phyloP scores from a whole-genome alignment of 2,113 vertebrate species.

The Caranx ignobilis region DNA sequence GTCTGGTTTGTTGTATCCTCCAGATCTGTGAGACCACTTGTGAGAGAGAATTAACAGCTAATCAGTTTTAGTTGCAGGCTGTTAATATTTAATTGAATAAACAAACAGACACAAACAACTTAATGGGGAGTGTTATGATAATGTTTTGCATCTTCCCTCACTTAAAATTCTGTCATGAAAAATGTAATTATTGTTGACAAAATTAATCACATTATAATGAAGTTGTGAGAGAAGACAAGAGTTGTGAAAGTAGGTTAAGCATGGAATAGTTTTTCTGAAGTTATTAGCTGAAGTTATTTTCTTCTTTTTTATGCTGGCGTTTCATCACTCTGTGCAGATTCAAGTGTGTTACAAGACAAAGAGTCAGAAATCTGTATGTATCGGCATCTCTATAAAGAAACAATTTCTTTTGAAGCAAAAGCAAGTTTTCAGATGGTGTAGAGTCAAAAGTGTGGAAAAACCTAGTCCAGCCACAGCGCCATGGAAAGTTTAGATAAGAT shows the following conservation, averaged over 20 bases:
- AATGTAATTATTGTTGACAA: slow-evolving; percentile 78
- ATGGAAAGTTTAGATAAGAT: too few species aligned
- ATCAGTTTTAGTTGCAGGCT: slow-evolving; percentile 74
- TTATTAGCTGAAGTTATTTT: neutral
- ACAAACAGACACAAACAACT: slow-evolving; percentile 79
- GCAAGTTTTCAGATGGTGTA: neutral
- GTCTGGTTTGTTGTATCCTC: slow-evolving; percentile 62
- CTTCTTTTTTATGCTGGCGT: neutral
- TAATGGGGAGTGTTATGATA: slow-evolving; percentile 75
- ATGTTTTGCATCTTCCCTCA: slow-evolving; percentile 71
- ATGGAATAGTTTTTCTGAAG: slow-evolving; percentile 25
- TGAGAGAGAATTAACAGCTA: slow-evolving; percentile 70
- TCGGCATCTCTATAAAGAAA: neutral
- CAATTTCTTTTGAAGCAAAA: neutral
- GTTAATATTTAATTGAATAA: slow-evolving; percentile 84
- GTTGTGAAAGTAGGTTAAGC: slow-evolving; percentile 53
- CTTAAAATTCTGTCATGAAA: slow-evolving; percentile 78
- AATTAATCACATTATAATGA: slow-evolving; percentile 76
- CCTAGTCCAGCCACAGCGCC: too few species aligned
- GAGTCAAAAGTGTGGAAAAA: neutral
- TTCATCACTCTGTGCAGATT: neutral
- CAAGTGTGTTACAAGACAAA: neutral
- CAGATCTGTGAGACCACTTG: slow-evolving; percentile 66
- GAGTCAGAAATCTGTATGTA: neutral
- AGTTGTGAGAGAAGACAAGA: slow-evolving; percentile 43